Conservation (phyloP, 2,888 invertebrate genomes). For the Podabrus alpinus region DNA sequence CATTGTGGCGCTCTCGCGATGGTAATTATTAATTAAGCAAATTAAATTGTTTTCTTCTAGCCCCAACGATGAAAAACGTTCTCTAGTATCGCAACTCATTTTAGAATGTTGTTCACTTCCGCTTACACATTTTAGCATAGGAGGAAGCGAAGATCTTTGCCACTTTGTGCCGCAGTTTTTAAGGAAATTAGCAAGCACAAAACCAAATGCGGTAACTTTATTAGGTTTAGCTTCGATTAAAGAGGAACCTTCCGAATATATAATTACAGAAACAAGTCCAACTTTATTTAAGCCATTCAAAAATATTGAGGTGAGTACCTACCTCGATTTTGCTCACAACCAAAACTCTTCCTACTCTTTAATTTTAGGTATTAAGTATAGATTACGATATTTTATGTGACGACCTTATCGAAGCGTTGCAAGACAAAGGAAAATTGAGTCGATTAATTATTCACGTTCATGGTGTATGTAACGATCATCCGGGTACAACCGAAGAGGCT, state of each 20-base stretch:
- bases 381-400: conserved; percentile 63
- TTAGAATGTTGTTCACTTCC: conserved; percentile 40
- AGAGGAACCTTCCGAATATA: conserved; percentile 71
- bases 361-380: conserved; percentile 57
- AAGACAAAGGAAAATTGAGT: conserved; percentile 55
- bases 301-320: conserved; percentile 58
- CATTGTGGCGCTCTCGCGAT: too few relatives aligned
- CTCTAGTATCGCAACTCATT: conserved; percentile 19
- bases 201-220: conserved; percentile 62
- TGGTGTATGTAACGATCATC: conserved; percentile 66
- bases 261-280: conserved; percentile 61
- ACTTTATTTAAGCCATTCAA: conserved; percentile 63
- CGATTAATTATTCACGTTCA: conserved; percentile 72
- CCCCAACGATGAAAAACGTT: neutral
- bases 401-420: conserved; percentile 52
- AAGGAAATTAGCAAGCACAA: conserved; percentile 47
- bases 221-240: conserved; percentile 74
- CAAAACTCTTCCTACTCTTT: too few relatives aligned
- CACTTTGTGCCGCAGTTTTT: conserved; percentile 46
- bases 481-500: conserved; percentile 65
- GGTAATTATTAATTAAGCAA: too few relatives aligned
- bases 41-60: neutral
- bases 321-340: too few relatives aligned
- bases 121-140: conserved; percentile 50
- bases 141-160: conserved; percentile 52